A percentile compares a stretch with the other conserved stretches of the same genome.
phyloP scores from a whole-genome alignment of 2,888 invertebrate species.

The Pheosia tremula region DNA sequence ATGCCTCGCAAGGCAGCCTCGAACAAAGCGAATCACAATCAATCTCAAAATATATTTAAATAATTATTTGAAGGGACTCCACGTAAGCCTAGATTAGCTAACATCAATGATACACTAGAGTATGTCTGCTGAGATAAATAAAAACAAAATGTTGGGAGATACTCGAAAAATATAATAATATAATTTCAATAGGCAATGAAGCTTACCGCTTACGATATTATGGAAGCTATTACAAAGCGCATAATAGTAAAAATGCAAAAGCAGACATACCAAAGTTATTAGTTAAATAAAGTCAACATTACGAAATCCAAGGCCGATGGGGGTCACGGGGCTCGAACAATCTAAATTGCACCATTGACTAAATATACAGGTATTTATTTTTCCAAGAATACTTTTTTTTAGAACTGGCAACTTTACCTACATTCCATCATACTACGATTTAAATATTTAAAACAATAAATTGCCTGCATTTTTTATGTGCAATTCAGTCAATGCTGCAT shows the following conservation, averaged over 20 bases:
- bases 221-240: constrained; percentile 11
- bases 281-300: constrained; percentile 27
- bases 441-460: too few relatives aligned
- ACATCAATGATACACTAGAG: constrained; percentile 46
- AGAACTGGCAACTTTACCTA: too few relatives aligned
- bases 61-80: constrained; percentile 31
- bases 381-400: not conserved
- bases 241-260: constrained; percentile 13
- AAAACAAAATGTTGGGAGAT: not conserved
- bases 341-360: constrained; percentile 9
- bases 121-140: constrained; percentile 40
- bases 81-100: constrained; percentile 44
- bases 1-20: not conserved
- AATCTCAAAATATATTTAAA: not conserved
- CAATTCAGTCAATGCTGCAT: constrained; percentile 13
- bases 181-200: not conserved
- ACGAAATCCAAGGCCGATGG: constrained; percentile 12
- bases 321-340: constrained; percentile 10
- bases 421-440: too few relatives aligned
- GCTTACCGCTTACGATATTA: not conserved
- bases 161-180: not conserved
- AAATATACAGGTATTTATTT: too few relatives aligned
- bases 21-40: constrained; percentile 1
- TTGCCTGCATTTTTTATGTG: too few relatives aligned
- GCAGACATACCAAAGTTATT: constrained; percentile 44